These are phyloP conservation scores for Paragorgia papillata DNA, from an alignment of 92 coral and sea anemone genomes.

Conservation along the genomic window DNA sequence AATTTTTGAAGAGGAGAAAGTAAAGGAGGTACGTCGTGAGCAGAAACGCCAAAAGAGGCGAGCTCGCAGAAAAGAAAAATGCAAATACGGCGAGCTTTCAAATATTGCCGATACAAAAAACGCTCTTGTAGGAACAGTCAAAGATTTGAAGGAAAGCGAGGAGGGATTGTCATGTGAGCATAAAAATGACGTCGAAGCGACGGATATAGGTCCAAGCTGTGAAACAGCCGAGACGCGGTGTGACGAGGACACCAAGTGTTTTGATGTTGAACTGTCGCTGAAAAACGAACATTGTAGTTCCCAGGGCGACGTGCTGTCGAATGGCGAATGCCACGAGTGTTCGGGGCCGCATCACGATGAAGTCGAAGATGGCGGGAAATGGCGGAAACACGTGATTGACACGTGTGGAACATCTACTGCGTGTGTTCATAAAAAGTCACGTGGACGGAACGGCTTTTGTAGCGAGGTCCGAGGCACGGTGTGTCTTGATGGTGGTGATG, in stretches of 20 bases:
- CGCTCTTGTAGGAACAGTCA: constrained; percentile 48
- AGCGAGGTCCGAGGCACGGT: not conserved
- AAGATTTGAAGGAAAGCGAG: constrained; percentile 48
- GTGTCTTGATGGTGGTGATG: not conserved
- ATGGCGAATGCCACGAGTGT: constrained; percentile 43
- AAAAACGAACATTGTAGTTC: constrained; percentile 30
- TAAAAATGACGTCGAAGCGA: constrained; percentile 63
- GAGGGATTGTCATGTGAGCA: constrained; percentile 56
- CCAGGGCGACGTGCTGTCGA: not conserved
- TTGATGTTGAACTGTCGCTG: not conserved
- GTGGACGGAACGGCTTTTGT: constrained; percentile 6
- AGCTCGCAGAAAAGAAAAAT: constrained; percentile 88
- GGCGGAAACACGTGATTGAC: constrained; percentile 18
- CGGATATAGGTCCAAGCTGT: constrained; percentile 65
- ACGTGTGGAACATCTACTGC: not conserved
- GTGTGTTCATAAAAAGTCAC: not conserved
- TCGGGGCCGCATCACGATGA: constrained; percentile 57
- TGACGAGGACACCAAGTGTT: constrained; percentile 13
- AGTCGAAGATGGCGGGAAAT: constrained; percentile 44
- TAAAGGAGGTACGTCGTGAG: constrained; percentile 82
- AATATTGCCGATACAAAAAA: constrained; percentile 49
- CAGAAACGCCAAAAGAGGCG: constrained; percentile 91
- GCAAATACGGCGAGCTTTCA: constrained; percentile 60
- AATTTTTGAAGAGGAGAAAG: constrained; percentile 90
- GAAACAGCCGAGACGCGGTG: constrained; percentile 76